Conservation (phyloP, 2,797 vertebrate species). For the Coracias cyanogaster region DNA sequence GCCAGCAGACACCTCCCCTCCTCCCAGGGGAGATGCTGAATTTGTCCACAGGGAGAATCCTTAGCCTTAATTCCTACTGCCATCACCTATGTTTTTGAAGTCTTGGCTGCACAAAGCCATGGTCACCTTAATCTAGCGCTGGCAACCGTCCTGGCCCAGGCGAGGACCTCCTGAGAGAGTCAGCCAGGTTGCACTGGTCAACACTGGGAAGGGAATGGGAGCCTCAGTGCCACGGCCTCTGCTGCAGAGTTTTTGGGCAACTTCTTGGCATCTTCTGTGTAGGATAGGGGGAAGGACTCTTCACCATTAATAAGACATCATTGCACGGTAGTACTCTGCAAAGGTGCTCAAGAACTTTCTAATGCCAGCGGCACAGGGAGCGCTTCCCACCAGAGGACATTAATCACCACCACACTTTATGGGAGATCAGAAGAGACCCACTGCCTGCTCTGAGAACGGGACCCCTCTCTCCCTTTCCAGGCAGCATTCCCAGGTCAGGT, state of each 20-base stretch:
- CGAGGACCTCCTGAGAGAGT: background rate
- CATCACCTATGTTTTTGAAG: background rate
- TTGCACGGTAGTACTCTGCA: background rate
- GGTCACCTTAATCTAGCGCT: background rate
- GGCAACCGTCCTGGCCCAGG: background rate
- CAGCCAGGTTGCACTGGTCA: background rate
- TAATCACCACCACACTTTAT: background rate
- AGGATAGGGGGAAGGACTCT: background rate
- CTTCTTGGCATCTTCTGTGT: background rate
- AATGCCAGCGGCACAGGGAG: accelerated
- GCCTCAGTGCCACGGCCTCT: accelerated
- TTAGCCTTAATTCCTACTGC: background rate
- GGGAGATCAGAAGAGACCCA: background rate
- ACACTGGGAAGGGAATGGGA: background rate
- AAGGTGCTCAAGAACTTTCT: background rate
- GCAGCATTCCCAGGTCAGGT: background rate
- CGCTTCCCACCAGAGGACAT: background rate
- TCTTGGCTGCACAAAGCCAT: background rate
- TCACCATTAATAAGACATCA: background rate
- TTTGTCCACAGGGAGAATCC: background rate
- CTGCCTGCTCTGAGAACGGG: background rate
- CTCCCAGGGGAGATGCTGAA: background rate
- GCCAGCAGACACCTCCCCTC: background rate
- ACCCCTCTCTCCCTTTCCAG: background rate
- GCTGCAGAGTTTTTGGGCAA: background rate